Base-by-base conservation (phyloP, 2,797 vertebrate species). In the Gadopsis bispinosus region DNA sequence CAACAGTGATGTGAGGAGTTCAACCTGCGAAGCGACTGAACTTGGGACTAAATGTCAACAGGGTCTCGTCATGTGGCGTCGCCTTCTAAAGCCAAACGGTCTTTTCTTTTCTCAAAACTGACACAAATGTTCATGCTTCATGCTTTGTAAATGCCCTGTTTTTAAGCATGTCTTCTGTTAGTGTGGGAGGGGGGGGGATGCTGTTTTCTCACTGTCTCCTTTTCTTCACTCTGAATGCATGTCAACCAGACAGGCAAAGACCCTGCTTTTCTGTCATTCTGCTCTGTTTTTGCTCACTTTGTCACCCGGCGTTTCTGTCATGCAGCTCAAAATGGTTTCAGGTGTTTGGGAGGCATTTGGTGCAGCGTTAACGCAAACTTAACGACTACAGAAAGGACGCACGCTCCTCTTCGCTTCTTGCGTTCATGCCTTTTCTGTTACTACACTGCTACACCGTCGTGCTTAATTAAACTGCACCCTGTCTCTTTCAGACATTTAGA, bases 191-290 rank as follows among this genome's bases (percentile, higher is more conserved):
- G 26, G 26, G 26, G 26, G 26, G 26, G 26, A 26, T 26, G 26
- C 73, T 79, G 80, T 85, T 73, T 81, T 83, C 69, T 85, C 78
- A 79, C 75, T 4, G 0, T 76, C 80, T 79, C 39, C 68, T 83
- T 74, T 80, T 62, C 72, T 86, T 78, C 87, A 89, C 88, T 91
- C 90, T 94, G 88, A 90, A 92, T 95, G 96, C 96, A 97, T 96
- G 97, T 94, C 72, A 91, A 89, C 90, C 93, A 89, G 81, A 68
- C 69, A 1, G 51, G 91, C 91, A 82, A 71, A 51, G 56, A 55
- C 54, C 22, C 78, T 75, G 79, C 89, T 93, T 83, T 89, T 64
- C 93, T 94, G 91, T 93, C 91, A 91, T 73, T 65, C 91, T 93
- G 92, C 94, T 91, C 81, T 85, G 77, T 75, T 78, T 77, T 79